These are phyloP conservation scores for Ophion obscuratus DNA, from an alignment of 2,888 invertebrate species.

Conservation along the genomic window DNA sequence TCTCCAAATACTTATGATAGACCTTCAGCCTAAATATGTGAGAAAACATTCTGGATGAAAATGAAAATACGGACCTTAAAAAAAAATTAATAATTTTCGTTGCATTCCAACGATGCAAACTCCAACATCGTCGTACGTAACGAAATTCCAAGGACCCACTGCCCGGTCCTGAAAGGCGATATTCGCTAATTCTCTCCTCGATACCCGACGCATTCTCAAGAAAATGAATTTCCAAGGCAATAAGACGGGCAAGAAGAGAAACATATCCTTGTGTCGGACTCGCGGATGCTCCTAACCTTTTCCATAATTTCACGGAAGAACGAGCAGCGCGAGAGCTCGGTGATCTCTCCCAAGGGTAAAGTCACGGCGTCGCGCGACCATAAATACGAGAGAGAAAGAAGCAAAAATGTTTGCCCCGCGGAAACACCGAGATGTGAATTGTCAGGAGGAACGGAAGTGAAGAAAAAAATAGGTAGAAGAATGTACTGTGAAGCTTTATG, in stretches of 20 bases:
- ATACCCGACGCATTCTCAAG: not conserved
- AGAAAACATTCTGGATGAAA: too few relatives aligned
- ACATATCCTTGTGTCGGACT: not conserved
- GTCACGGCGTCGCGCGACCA: constrained; percentile 27
- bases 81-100: too few relatives aligned
- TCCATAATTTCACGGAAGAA: constrained; percentile 63
- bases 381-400: constrained; percentile 23
- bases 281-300: constrained; percentile 4
- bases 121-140: too few relatives aligned
- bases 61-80: too few relatives aligned
- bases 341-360: constrained; percentile 28
- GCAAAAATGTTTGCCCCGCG: constrained; percentile 23
- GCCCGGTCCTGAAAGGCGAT: too few relatives aligned
- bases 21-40: too few relatives aligned
- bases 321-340: constrained; percentile 42
- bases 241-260: not conserved
- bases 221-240: not conserved
- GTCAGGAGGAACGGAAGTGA: constrained; percentile 39
- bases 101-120: too few relatives aligned
- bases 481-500: constrained; percentile 32
- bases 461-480: constrained; percentile 6
- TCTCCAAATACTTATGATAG: too few relatives aligned
- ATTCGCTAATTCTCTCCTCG: not conserved
- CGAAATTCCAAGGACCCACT: too few relatives aligned
- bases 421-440: constrained; percentile 37